Base-by-base conservation (phyloP, 2,888 invertebrate genomes). In the Melitaea athalia region DNA sequence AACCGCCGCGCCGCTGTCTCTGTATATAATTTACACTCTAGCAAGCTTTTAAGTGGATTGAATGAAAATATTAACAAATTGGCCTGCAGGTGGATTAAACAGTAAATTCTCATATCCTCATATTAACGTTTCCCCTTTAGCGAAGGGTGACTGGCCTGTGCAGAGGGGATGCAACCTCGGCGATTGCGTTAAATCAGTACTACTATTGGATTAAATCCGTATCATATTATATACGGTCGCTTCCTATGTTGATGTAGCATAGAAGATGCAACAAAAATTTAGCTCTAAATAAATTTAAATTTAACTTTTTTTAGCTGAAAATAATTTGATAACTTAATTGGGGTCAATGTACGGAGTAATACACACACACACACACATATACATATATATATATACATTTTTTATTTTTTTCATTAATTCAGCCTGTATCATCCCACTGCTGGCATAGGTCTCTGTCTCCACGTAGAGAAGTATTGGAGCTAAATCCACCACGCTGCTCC, bases 71-170 rank as follows among this genome's bases (percentile, higher is more conserved):
- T 91, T 91, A 90, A 91, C 91, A 91, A 91, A 92, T 91, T 92
- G 89, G 89, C 91, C 88, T 86, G 87, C 83, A 89, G 89, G 86
- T 83, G 89, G 87, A 92, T 92, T 92, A 89, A 91, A 89, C 90
- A 89, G 91, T 92, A 92, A 92, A 92, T 92, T 92, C 90, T 92
- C 92, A 92, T 92, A 92, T 91, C 87, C 91, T 88, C 85, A 81
- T 89, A 91, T 92, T 92, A 91, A 84, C 85, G 83, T 86, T 87
- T 88, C 92, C 91, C 91, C 91, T 88, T 85, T 83, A 79, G 75
- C 80, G 82, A 84, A 88, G 92, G 91, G 91, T 87, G 88, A 84
- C 83, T 81, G 77, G 83, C 84, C 85, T 83, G 83, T 74, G 77
- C 81, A 76, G 76, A 84, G 88, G 91, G 91, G 89, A 85, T 87